Conservation (phyloP, 2,888 invertebrate species). For the Pheosia tremula region DNA sequence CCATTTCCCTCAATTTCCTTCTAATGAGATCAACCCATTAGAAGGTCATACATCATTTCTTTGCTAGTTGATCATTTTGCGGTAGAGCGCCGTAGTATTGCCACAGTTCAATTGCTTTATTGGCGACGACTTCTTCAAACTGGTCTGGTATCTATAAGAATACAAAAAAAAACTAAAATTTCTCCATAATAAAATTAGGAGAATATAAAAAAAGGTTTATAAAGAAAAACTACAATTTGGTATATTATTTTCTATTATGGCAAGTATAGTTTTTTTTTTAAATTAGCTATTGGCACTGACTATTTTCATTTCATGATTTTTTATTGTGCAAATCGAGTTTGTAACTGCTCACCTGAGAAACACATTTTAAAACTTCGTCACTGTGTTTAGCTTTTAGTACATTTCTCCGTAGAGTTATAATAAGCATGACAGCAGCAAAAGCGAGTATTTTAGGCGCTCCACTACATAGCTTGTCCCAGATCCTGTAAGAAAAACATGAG, state of each 20-base stretch:
- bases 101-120: conserved; percentile 94
- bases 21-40: conserved; percentile 79
- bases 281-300: background rate
- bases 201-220: background rate
- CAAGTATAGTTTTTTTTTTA: conserved; percentile 10
- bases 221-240: background rate
- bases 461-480: conserved; percentile 95
- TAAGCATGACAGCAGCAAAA: conserved; percentile 89
- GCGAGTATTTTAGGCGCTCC: conserved; percentile 93
- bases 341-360: conserved; percentile 83
- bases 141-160: conserved; percentile 89
- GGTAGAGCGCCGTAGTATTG: conserved; percentile 89
- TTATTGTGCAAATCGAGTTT: background rate
- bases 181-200: background rate
- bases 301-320: background rate
- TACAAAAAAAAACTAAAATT: conserved; percentile 6
- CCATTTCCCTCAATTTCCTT: conserved; percentile 56
- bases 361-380: conserved; percentile 86
- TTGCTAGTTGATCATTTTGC: conserved; percentile 72
- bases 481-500: conserved; percentile 78
- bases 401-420: conserved; percentile 88
- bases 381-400: conserved; percentile 86
- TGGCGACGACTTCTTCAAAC: conserved; percentile 92
- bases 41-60: conserved; percentile 84
- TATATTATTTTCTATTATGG: conserved; percentile 6